Percentiles rank a stretch among this genome's conserved stretches.
Evolutionary conservation across 2,888 invertebrate species (phyloP).

Genomic region (Nudaria mundana): DNA sequence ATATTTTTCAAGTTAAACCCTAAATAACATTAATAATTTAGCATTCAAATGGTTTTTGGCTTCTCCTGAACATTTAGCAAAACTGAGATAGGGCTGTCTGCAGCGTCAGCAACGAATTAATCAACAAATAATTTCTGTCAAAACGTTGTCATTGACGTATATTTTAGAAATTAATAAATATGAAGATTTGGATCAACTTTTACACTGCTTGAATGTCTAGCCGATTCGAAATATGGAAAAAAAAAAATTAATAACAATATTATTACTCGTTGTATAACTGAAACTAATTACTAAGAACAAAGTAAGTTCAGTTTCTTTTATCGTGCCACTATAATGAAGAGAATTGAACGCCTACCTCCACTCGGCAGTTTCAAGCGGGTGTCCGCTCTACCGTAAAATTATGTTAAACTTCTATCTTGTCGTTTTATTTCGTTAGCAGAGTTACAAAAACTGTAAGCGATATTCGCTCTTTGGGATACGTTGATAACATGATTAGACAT

Average conservation of each 20-base stretch:
- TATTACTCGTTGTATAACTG: slow-evolving; percentile 41
- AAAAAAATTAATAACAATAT: too few species aligned
- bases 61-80: slow-evolving; percentile 35
- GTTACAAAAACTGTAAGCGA: slow-evolving; percentile 43
- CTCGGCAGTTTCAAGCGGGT: slow-evolving; percentile 51
- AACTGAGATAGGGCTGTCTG: neutral
- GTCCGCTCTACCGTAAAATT: slow-evolving; percentile 71
- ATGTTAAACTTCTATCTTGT: slow-evolving; percentile 66
- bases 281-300: slow-evolving; percentile 62
- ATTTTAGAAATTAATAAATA: too few species aligned
- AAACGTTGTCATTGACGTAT: too few species aligned
- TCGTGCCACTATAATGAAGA: slow-evolving; percentile 65
- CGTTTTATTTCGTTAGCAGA: slow-evolving; percentile 54
- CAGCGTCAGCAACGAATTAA: slow-evolving; percentile 17
- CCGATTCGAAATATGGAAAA: too few species aligned
- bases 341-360: slow-evolving; percentile 63
- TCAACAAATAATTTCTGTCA: too few species aligned
- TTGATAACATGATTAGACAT: slow-evolving; percentile 26
- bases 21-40: neutral
- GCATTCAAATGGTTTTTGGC: slow-evolving; percentile 25
- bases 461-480: slow-evolving; percentile 36
- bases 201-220: too few species aligned
- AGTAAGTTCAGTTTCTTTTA: slow-evolving; percentile 77
- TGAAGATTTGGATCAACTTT: too few species aligned
- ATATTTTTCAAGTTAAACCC: neutral